A percentile compares a stretch with the other conserved stretches of the same genome.
These are phyloP conservation scores for Galerucella nymphaeae DNA, from an alignment of 2,888 invertebrate genomes.

Conservation along the genomic window DNA sequence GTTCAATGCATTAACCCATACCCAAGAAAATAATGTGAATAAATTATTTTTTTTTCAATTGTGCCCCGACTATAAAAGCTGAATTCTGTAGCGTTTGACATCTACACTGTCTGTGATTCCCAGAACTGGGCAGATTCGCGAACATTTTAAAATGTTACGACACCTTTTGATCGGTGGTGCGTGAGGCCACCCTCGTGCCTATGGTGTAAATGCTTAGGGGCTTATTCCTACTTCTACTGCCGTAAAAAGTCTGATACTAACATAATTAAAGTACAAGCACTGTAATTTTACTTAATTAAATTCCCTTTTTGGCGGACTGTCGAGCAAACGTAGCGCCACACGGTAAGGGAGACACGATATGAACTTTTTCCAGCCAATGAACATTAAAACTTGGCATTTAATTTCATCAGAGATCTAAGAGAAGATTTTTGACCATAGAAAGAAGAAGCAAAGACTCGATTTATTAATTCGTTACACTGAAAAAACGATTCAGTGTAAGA, in stretches of 20 bases:
- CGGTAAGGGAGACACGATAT: constrained; percentile 61
- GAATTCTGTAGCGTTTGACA: constrained; percentile 7
- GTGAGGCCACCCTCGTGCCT: constrained; percentile 52
- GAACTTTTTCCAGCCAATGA: constrained; percentile 68
- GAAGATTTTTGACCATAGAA: constrained; percentile 67
- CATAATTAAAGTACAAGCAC: constrained; percentile 70
- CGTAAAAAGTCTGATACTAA: constrained; percentile 67
- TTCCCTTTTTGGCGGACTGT: constrained; percentile 65
- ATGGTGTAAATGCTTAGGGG: constrained; percentile 55
- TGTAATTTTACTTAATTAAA: constrained; percentile 70
- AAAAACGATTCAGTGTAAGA: neutral
- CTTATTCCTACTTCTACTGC: constrained; percentile 49
- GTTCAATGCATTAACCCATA: too few species aligned
- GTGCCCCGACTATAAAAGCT: neutral
- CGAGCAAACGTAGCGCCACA: constrained; percentile 49
- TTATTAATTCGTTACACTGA: constrained; percentile 42
- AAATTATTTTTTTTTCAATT: neutral
- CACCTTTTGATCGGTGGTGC: constrained; percentile 64
- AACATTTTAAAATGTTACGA: constrained; percentile 53
- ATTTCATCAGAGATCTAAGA: constrained; percentile 68
- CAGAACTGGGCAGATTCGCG: constrained; percentile 35
- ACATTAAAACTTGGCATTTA: constrained; percentile 69
- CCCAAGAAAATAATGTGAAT: neutral
- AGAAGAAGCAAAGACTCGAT: constrained; percentile 58
- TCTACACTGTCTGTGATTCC: constrained; percentile 31